These are phyloP conservation scores for Presbytis comata DNA, from an alignment of 2,797 vertebrate species.

Conservation along the genomic window DNA sequence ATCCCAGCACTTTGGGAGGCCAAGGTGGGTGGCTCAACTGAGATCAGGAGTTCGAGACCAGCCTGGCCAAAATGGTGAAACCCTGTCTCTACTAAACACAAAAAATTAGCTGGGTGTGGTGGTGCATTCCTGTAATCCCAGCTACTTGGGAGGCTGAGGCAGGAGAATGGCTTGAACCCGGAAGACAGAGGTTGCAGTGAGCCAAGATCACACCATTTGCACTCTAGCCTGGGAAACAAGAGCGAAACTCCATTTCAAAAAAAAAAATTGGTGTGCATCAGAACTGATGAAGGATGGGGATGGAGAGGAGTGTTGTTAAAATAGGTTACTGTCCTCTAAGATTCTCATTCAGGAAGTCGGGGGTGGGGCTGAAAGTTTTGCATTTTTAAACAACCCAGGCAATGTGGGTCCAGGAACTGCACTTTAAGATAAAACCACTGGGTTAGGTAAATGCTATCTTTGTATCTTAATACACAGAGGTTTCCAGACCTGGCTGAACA, in stretches of 20 bases:
- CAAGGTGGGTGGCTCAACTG: no score
- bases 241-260: no score
- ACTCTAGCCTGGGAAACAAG: no score
- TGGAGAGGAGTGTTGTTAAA: not conserved
- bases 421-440: not conserved
- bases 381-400: not conserved
- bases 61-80: no score
- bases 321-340: not conserved
- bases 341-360: not conserved
- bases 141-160: no score
- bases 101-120: no score
- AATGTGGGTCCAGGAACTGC: not conserved
- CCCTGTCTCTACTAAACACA: no score
- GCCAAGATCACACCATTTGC: no score
- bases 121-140: no score
- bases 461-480: not conserved
- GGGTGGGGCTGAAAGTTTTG: not conserved
- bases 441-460: not conserved
- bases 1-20: not conserved
- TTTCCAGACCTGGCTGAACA: not conserved
- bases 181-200: no score
- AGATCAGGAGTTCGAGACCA: no score
- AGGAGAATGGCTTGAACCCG: no score
- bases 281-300: not conserved
- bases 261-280: not conserved